Evolutionary conservation across 1,140 invertebrate genomes (phyloP), one percentile per base, ranked within the genome.

Genomic region (Hydropsyche tenuis): DNA sequence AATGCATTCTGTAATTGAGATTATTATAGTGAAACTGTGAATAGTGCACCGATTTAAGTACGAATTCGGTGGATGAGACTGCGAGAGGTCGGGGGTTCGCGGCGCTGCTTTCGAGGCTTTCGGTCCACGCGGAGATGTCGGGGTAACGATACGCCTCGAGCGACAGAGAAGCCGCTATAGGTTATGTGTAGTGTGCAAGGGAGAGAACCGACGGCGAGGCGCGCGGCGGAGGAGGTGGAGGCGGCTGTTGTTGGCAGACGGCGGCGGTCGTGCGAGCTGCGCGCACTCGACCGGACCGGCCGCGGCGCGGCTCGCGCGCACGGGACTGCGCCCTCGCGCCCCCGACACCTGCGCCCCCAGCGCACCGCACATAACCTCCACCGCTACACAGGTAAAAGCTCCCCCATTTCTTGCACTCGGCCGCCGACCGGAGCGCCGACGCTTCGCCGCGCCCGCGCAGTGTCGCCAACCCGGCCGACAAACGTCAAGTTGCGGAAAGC

Each of bases 61-160:
- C 82, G 82, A 80, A 79, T 75, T 77, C 77, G 77, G 79, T 78
- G 69, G 80, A 78, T 78, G 78, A 78, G 78, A 74, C 79, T 73
- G 80, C 76, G 69, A 79, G 81, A 79, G 81, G 79, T 72, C 78
- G 80, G 81, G 81, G 81, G 81, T 80, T 82, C 80, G 82, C 79
- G 81, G 79, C 78, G 74, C 73, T 78, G 77, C 80, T 51, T 51
- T 51, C 48, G 48, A n/a, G n/a, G 62, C 62, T 30, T 64, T 43
- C 37, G 27, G 62, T 16, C 37, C 62, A 20, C 63, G 30, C 63
- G 30, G 16, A 46, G 30, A 43, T 30, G 51, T 46, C 7, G 23
- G 43, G 11, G 37, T 7, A 7, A 12, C 25, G 16, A 11, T 43
- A 7, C 62, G 18, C 62, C 7, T 9, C 60, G 43, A 9, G 65